These are phyloP conservation scores for Eupithecia subfuscata DNA, from an alignment of 2,888 invertebrate species.

Conservation along the genomic window DNA sequence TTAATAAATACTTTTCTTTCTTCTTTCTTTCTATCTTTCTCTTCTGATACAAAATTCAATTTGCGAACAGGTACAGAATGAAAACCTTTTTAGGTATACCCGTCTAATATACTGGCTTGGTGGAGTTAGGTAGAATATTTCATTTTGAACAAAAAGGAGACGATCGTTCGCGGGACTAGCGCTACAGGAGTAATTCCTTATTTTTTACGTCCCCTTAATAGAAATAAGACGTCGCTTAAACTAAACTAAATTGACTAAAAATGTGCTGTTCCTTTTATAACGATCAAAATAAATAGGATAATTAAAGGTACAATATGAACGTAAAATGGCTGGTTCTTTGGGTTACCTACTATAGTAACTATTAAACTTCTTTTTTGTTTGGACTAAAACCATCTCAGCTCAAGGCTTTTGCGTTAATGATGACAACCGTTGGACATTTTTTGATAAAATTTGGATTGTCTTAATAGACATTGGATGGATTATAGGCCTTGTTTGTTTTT, in stretches of 20 bases:
- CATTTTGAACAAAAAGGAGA: background rate
- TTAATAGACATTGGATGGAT: no score
- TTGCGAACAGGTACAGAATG: constrained; percentile 12
- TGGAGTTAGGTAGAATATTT: background rate
- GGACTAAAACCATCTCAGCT: background rate
- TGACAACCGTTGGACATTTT: background rate
- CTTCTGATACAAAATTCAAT: constrained; percentile 34
- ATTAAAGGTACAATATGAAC: background rate
- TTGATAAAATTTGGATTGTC: background rate
- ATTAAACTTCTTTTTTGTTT: background rate
- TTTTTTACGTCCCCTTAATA: background rate
- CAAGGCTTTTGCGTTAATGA: background rate
- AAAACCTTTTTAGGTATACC: background rate
- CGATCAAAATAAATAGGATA: no score
- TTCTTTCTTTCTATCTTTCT: no score
- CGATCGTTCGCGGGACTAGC: background rate
- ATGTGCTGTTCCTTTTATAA: no score
- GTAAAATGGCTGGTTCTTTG: background rate
- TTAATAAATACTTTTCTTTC: no score
- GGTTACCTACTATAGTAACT: no score
- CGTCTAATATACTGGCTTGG: background rate
- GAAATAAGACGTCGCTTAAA: background rate
- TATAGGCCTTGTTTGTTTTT: no score
- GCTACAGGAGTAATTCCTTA: background rate
- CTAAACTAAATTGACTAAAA: no score